Evolutionary conservation across 2,797 vertebrate species (phyloP).

Genomic region (Falco novaeseelandiae): DNA sequence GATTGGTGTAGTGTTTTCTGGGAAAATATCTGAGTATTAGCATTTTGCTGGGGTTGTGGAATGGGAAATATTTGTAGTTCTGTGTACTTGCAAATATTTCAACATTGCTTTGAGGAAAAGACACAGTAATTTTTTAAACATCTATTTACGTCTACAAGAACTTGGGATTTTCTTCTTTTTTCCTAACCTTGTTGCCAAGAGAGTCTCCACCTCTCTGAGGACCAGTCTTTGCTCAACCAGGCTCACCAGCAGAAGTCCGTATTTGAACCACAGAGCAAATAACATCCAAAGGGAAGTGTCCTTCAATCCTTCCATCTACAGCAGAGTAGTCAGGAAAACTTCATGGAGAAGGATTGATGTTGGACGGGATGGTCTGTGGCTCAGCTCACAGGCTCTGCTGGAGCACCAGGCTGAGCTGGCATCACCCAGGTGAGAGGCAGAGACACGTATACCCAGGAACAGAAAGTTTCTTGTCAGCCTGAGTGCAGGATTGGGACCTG

Average conservation of each 20-base stretch:
- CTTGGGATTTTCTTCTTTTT: not conserved
- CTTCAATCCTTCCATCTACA: not conserved
- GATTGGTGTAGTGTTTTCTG: not conserved
- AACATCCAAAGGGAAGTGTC: not conserved
- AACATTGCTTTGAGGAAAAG: not conserved
- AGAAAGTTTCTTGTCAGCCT: not conserved
- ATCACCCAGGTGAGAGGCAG: not conserved
- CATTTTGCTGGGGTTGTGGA: not conserved
- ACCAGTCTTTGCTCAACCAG: not conserved
- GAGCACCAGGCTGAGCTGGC: not conserved
- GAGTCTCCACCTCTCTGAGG: not conserved
- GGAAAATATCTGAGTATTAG: not conserved
- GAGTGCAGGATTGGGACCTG: not conserved
- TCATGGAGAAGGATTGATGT: not conserved
- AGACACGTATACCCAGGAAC: not conserved
- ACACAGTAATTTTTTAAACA: not conserved
- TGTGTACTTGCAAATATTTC: not conserved
- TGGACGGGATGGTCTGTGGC: not conserved
- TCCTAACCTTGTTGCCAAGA: not conserved
- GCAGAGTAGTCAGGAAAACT: not conserved
- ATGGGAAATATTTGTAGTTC: not conserved
- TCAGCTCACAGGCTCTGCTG: not conserved
- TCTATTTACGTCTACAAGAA: not conserved
- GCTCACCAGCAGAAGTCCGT: not conserved
- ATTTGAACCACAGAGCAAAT: not conserved